Base-by-base conservation (phyloP, 92 coral and sea anemone genomes). In the Micromussa lordhowensis region DNA sequence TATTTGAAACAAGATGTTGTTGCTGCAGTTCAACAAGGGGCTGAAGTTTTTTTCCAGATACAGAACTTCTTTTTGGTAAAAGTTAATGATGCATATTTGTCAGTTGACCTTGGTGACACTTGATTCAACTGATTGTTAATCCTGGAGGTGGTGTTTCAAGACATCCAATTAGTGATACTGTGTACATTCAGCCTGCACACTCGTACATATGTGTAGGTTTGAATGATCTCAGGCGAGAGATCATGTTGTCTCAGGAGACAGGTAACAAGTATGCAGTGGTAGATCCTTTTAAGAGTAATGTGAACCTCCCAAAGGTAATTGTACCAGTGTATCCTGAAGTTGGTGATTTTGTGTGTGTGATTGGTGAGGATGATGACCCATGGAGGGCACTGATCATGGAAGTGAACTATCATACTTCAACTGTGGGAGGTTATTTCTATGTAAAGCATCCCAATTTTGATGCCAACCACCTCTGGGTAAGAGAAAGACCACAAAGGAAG, bases 401-500 rank as follows among this genome's bases (percentile, higher is more conserved):
- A 78, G 91, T 86, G 55, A 86, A 86, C 76, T 74, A 78, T 51
- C 72, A 29, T 26, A 68, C 64, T 7, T 78, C 82, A 77, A 86
- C 93, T 31, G 91, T 86, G 61, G 87, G 66, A 66, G 93, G 91
- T 70, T 90, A 69, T 79, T 90, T 90, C 87, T 90, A 86, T 80
- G 82, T 90, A 54, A 90, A 85, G 51, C 93, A 90, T 80, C 55
- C 73, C 87, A 70, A 86, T 75, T 90, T 86, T 80, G 79, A 86
- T 85, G 80, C 22, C 34, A 81, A 79, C 81, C 58, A 73, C 72
- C 86, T 85, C 79, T 90, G 93, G 93, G 63, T 86, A 79, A 90
- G 83, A 69, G 90, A 90, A 69, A 90, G 91, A 81, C 90, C 90
- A 77, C 84, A 87, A 80, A 85, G 90, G 44, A 90, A 90, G 79